phyloP scores from a whole-genome alignment of 2,797 vertebrate genomes.

The Potorous gilbertii region DNA sequence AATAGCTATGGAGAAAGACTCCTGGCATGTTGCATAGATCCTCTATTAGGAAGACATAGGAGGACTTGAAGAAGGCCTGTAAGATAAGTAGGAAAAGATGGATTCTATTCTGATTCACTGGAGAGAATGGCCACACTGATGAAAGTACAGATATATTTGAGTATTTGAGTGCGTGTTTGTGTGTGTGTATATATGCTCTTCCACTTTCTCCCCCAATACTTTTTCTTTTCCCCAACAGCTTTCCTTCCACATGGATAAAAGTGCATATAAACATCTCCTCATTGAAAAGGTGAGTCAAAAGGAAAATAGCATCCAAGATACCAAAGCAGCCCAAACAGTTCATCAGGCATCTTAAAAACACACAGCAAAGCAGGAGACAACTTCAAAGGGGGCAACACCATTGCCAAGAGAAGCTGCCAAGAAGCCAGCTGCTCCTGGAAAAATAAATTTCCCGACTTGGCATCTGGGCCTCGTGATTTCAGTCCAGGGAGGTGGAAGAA shows the following conservation, averaged over 20 bases:
- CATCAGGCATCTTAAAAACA: conserved; percentile 19
- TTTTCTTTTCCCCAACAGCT: conserved; percentile 14
- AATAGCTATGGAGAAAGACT: neutral
- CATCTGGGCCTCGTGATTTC: conserved; percentile 37
- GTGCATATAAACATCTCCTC: conserved; percentile 40
- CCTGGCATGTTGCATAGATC: neutral
- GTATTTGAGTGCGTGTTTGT: neutral
- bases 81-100: neutral
- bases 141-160: neutral
- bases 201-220: neutral
- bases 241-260: neutral
- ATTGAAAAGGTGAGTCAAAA: conserved; percentile 57
- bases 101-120: neutral
- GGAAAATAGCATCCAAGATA: conserved; percentile 11
- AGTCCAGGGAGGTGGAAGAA: conserved; percentile 63
- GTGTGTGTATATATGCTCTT: neutral
- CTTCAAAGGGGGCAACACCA: conserved; percentile 32
- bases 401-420: conserved; percentile 42
- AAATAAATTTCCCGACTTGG: conserved; percentile 64
- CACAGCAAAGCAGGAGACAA: conserved; percentile 19
- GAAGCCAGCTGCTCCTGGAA: conserved; percentile 72
- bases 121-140: neutral
- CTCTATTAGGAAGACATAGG: neutral
- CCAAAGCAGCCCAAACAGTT: conserved; percentile 13
- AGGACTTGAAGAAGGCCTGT: neutral